Conservation (phyloP, 2,113 vertebrate genomes). For the Oriolus oriolus region DNA sequence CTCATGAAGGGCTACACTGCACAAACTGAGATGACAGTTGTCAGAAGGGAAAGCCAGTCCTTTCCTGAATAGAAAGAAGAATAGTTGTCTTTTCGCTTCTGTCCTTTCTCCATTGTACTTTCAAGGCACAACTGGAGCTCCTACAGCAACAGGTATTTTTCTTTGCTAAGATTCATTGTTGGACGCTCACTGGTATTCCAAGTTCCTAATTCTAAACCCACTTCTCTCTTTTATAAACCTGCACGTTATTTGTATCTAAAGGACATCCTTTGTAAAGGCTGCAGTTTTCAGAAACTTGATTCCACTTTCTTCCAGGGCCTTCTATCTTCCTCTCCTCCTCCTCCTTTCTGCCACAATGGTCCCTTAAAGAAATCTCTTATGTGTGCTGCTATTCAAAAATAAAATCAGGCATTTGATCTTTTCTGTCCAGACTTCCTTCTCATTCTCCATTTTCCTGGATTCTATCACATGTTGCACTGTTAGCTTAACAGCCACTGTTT, state of each 20-base stretch:
- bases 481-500: not conserved
- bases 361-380: not conserved
- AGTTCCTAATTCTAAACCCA: constrained; percentile 49
- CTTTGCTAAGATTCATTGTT: constrained; percentile 49
- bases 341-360: not conserved
- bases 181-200: not conserved
- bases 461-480: not conserved
- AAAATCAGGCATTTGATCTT: constrained; percentile 39
- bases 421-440: constrained; percentile 8
- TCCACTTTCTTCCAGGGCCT: constrained; percentile 38
- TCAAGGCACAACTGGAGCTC: constrained; percentile 56
- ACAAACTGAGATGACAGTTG: constrained; percentile 49
- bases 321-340: constrained; percentile 12
- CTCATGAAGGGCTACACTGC: constrained; percentile 43
- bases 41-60: constrained; percentile 37
- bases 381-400: constrained; percentile 44
- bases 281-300: constrained; percentile 42
- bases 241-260: constrained; percentile 40
- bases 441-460: not conserved
- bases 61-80: constrained; percentile 48
- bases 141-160: constrained; percentile 58
- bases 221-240: constrained; percentile 35
- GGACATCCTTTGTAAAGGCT: constrained; percentile 25
- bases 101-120: constrained; percentile 50
- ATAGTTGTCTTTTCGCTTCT: constrained; percentile 37